Conservation (phyloP, 2,797 vertebrate species). For the Anguilla pacifica region DNA sequence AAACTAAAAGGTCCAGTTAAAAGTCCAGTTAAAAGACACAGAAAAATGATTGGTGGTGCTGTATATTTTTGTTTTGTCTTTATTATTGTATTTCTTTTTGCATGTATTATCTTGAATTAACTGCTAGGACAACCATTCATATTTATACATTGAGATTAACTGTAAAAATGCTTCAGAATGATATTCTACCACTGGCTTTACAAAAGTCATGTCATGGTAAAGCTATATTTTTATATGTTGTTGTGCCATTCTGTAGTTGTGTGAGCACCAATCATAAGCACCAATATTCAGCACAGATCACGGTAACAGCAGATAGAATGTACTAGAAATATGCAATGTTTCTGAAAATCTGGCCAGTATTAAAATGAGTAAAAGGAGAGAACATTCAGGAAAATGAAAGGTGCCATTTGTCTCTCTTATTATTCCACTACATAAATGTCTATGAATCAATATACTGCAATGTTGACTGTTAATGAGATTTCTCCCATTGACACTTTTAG, state of each 20-base stretch:
- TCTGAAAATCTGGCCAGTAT: neutral
- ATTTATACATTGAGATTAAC: neutral
- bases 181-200: neutral
- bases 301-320: neutral
- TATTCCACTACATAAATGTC: neutral
- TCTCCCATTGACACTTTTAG: neutral
- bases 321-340: neutral
- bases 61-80: neutral
- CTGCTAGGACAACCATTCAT: neutral
- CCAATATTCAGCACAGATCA: neutral
- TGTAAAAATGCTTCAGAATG: neutral
- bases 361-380: neutral
- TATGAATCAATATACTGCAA: neutral
- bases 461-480: neutral
- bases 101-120: neutral
- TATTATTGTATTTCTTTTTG: neutral
- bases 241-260: too few species aligned
- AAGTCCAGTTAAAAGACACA: too few species aligned
- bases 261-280: neutral
- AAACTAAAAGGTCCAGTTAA: neutral
- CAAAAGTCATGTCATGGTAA: too few species aligned
- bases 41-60: neutral
- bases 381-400: neutral
- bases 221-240: too few species aligned
- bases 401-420: neutral